Conservation (phyloP, 1,140 invertebrate species). For the Caenorhabditis inopinata region DNA sequence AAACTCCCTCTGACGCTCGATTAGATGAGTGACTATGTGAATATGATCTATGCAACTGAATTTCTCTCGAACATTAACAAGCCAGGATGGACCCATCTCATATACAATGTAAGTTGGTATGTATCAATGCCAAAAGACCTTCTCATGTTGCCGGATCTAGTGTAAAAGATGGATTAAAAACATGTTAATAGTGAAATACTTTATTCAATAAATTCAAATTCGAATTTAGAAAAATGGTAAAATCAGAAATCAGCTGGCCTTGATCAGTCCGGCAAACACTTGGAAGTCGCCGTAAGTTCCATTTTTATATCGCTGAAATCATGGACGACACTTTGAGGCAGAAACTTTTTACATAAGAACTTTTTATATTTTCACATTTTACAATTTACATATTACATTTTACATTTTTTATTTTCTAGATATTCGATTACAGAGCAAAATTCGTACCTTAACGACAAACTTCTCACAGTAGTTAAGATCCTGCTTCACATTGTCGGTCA, state of each 20-base stretch:
- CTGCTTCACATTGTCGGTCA: constrained; percentile 8
- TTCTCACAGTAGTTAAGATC: constrained; percentile 16
- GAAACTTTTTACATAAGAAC: no score
- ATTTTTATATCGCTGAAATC: background rate
- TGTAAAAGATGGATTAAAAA: no score
- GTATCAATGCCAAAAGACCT: no score
- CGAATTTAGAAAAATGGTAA: background rate
- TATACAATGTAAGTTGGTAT: background rate
- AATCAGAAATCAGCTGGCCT: background rate
- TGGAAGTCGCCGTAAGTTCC: background rate
- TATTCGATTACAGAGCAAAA: no score
- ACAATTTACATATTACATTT: no score
- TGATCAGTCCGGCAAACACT: constrained; percentile 9
- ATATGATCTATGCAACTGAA: no score
- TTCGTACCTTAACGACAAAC: background rate
- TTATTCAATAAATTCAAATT: background rate
- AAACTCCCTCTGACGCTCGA: background rate
- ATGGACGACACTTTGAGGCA: no score
- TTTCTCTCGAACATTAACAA: constrained; percentile 20
- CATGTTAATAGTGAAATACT: no score
- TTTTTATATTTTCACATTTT: no score
- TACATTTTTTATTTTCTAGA: background rate
- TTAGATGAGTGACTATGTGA: no score
- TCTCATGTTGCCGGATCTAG: no score
- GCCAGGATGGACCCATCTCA: constrained; percentile 21